Evolutionary conservation across 1,140 invertebrate genomes (phyloP), one percentile per base, ranked within the genome.

Genomic region (Batillaria attramentaria): DNA sequence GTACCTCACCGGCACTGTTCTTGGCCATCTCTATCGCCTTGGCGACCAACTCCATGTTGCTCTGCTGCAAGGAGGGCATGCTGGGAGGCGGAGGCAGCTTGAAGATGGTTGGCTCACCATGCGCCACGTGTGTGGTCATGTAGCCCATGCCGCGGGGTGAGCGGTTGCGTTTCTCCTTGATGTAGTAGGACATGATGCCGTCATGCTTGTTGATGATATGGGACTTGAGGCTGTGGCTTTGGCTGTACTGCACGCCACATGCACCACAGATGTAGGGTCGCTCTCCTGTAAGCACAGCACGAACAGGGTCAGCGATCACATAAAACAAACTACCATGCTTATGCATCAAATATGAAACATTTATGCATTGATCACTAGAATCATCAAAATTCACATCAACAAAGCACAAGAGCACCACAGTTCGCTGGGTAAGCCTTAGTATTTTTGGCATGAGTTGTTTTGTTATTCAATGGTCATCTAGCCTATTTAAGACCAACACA

Each of bases 201-300:
- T 88, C 88, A 70, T 89, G 88, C 76, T 89, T 89, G 83, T 88
- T 88, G 81, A 89, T 88, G 80, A 90, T 90, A 83, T 90, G 89
- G 43, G 84, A 87, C 84, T 90, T 90, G n/a, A 90, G 83, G 77
- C 87, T 89, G 78, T 89, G 87, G 80, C 89, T 88, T 70, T 90
- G 89, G 77, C 87, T 90, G 79, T 88, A 90, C 78, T 88, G 87
- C 24, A 88, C 89, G 20, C 89, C 89, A 84, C 89, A 90, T 10
- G 87, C 89, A 42, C 88, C 87, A 82, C 87, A 90, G 39, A 88
- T 89, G 79, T 90, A 90, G 13, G 89, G 89, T 37, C 87, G 77
- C 65, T 89, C 87, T 70, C 87, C 87, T 89, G 78, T 43, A 84
- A 81, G 39, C 41, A 10, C 18, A 54, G 10, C 37, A 69, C 66